These are phyloP conservation scores for Lipophrys pholis DNA, from an alignment of 2,113 vertebrate genomes.

Conservation along the genomic window DNA sequence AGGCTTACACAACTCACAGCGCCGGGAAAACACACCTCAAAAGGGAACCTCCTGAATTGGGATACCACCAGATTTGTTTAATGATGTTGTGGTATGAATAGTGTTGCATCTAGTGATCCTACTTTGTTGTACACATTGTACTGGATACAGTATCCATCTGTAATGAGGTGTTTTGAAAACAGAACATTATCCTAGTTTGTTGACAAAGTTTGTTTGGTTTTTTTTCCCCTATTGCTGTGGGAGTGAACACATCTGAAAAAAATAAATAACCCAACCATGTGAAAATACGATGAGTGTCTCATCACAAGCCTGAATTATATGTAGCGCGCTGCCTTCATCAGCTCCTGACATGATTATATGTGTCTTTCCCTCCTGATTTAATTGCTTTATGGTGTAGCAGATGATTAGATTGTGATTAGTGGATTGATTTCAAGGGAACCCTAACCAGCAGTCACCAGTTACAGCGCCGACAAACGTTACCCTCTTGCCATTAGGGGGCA, in stretches of 20 bases:
- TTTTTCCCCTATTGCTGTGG: background rate
- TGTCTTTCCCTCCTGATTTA: background rate
- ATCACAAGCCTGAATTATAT: constrained; percentile 22
- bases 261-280: background rate
- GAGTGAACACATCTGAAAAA: background rate
- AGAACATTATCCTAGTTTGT: constrained; percentile 12
- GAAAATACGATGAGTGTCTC: constrained; percentile 2
- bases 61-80: constrained; percentile 37
- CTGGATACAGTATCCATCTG: constrained; percentile 37
- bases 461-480: background rate
- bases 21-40: constrained; percentile 44
- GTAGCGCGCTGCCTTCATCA: constrained; percentile 5
- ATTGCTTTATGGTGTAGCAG: background rate
- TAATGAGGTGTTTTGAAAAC: constrained; percentile 49
- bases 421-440: constrained; percentile 23
- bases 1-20: constrained; percentile 65
- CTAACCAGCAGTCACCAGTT: background rate
- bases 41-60: constrained; percentile 46
- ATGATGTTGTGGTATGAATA: constrained; percentile 51
- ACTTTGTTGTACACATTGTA: constrained; percentile 31
- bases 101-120: constrained; percentile 28
- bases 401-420: constrained; percentile 14
- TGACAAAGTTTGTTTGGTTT: background rate
- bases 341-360: background rate
- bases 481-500: constrained; percentile 55